Conservation (phyloP, 2,113 vertebrate genomes). For the Atherinomorus stipes region DNA sequence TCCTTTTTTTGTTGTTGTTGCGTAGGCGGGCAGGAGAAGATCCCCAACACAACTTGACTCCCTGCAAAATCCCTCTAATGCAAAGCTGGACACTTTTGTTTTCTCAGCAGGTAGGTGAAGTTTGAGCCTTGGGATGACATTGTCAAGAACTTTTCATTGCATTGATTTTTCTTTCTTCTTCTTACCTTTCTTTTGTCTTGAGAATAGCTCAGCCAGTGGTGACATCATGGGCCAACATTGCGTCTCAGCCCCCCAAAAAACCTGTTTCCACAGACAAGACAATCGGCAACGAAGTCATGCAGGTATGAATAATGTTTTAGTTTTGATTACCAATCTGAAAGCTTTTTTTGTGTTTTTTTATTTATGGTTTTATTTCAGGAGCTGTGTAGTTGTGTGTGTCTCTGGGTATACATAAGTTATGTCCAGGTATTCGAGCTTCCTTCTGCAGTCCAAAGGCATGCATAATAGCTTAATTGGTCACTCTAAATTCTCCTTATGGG, state of each 20-base stretch:
- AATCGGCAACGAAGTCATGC: slow-evolving; percentile 13
- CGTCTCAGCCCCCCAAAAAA: slow-evolving; percentile 81
- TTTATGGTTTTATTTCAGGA: background rate
- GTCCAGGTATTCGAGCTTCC: too few relatives aligned
- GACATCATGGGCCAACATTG: slow-evolving; percentile 82
- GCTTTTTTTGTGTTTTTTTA: background rate
- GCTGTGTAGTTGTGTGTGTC: too few relatives aligned
- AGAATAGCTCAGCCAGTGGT: slow-evolving; percentile 22
- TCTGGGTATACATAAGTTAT: too few relatives aligned
- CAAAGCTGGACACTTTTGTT: background rate
- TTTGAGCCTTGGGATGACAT: background rate
- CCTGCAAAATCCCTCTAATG: slow-evolving; percentile 3
- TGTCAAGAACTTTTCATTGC: background rate
- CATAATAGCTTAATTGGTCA: too few relatives aligned
- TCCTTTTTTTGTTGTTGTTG: background rate
- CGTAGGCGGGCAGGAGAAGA: slow-evolving; percentile 53
- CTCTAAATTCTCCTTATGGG: too few relatives aligned
- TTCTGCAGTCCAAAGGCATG: too few relatives aligned
- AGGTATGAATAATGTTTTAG: slow-evolving; percentile 54
- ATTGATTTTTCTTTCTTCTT: background rate
- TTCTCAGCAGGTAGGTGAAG: slow-evolving; percentile 51
- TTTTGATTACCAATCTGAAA: background rate
- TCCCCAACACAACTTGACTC: slow-evolving; percentile 26
- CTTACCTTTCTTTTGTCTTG: background rate
- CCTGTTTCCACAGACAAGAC: slow-evolving; percentile 30